Conservation (phyloP, 2,888 invertebrate species). For the Brachyptera putata region DNA sequence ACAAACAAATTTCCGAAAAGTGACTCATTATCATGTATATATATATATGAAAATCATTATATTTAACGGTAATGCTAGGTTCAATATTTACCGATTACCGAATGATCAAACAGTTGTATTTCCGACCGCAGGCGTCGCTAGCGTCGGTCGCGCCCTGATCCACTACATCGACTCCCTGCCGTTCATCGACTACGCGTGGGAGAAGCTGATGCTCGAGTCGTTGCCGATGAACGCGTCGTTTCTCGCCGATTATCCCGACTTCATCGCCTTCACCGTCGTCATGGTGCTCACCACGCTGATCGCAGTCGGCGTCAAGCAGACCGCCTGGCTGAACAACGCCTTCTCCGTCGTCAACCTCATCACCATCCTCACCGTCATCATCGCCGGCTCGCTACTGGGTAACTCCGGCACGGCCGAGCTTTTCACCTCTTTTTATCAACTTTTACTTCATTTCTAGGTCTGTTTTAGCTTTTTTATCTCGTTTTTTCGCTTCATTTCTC, state of each 20-base stretch:
- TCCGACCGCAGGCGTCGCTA: constrained; percentile 61
- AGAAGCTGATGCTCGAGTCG: constrained; percentile 47
- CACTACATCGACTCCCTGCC: constrained; percentile 65
- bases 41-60: no score
- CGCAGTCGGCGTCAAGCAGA: constrained; percentile 70
- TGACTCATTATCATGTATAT: no score
- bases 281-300: constrained; percentile 50
- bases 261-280: constrained; percentile 62
- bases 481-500: no score
- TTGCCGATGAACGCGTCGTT: constrained; percentile 60
- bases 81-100: no score
- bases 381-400: constrained; percentile 81
- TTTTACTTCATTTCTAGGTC: no score
- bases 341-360: constrained; percentile 83
- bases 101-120: no score
- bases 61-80: no score
- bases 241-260: constrained; percentile 65
- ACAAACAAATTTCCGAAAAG: no score
- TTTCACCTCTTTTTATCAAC: no score
- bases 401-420: no score
- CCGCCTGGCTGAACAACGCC: constrained; percentile 82
- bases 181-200: constrained; percentile 54
- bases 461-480: no score
- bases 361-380: constrained; percentile 75
- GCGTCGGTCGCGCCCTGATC: constrained; percentile 69